These are phyloP conservation scores for Nebria brevicollis DNA, from an alignment of 2,888 invertebrate species.

Conservation along the genomic window DNA sequence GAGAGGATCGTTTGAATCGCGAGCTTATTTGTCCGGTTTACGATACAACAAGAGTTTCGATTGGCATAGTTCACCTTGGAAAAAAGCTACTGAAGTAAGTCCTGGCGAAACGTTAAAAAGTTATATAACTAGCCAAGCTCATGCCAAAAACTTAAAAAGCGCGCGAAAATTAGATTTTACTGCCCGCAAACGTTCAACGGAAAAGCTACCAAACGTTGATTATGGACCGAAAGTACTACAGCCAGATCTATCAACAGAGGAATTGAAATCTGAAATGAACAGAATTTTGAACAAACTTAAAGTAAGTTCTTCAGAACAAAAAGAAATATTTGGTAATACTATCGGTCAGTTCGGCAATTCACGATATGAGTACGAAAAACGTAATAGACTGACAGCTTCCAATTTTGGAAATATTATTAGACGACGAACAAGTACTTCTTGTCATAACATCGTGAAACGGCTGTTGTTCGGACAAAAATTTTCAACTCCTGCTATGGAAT, in stretches of 20 bases:
- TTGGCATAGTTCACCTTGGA: conserved; percentile 46
- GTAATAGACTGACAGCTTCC: conserved; percentile 40
- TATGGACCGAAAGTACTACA: conserved; percentile 9
- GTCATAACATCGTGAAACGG: conserved; percentile 33
- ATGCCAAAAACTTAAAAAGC: background rate
- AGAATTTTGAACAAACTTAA: conserved; percentile 18
- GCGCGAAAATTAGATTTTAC: background rate
- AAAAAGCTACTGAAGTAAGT: conserved; percentile 33
- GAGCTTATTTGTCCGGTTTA: conserved; percentile 46
- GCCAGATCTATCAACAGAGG: conserved; percentile 5
- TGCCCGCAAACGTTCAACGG: background rate
- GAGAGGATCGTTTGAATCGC: conserved; percentile 47
- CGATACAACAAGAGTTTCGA: conserved; percentile 43
- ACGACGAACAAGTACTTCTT: conserved; percentile 29
- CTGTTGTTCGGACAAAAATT: background rate
- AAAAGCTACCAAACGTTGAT: conserved; percentile 12
- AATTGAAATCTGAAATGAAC: background rate
- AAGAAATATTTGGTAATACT: conserved; percentile 22
- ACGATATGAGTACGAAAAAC: conserved; percentile 21
- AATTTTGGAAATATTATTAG: conserved; percentile 45
- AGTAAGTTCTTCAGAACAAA: background rate
- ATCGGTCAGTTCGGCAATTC: conserved; percentile 47
- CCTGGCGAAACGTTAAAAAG: conserved; percentile 38
- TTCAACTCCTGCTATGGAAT: conserved; percentile 14
- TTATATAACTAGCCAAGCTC: conserved; percentile 4